A percentile compares a stretch with the other conserved stretches of the same genome.
phyloP scores from a whole-genome alignment of 2,797 vertebrate species.

The Sternotherus odoratus region DNA sequence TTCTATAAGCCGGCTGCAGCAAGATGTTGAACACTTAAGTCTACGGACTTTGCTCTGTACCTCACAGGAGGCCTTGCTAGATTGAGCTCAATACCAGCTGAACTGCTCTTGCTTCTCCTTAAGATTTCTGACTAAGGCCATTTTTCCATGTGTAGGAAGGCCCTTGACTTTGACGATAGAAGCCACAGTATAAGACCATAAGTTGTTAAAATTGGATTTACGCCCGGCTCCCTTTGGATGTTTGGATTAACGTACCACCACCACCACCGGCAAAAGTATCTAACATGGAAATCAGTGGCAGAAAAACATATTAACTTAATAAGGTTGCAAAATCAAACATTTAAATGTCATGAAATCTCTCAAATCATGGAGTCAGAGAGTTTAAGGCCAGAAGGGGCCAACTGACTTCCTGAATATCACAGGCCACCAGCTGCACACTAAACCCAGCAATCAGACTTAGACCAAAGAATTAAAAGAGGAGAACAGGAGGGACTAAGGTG shows the following conservation, averaged over 20 bases:
- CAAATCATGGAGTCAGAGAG: too few relatives aligned
- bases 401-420: neutral
- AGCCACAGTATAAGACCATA: accelerated
- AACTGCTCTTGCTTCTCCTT: neutral
- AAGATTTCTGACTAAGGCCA: neutral
- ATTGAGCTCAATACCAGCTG: neutral
- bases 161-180: neutral
- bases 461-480: neutral
- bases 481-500: neutral
- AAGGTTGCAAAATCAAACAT: neutral
- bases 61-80: neutral
- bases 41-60: neutral
- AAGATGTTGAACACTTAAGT: neutral
- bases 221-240: neutral
- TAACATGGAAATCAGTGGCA: constrained; percentile 27
- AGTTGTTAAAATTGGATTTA: constrained; percentile 22
- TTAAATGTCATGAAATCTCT: neutral
- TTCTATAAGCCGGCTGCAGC: neutral
- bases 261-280: neutral
- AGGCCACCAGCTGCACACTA: neutral
- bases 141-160: neutral
- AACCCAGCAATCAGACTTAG: neutral
- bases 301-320: neutral
- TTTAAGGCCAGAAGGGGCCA: neutral
- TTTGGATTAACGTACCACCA: constrained; percentile 43